Percentiles rank a stretch among this genome's conserved stretches.
phyloP scores from a whole-genome alignment of 1,140 invertebrate genomes.

The Papilio polytes region DNA sequence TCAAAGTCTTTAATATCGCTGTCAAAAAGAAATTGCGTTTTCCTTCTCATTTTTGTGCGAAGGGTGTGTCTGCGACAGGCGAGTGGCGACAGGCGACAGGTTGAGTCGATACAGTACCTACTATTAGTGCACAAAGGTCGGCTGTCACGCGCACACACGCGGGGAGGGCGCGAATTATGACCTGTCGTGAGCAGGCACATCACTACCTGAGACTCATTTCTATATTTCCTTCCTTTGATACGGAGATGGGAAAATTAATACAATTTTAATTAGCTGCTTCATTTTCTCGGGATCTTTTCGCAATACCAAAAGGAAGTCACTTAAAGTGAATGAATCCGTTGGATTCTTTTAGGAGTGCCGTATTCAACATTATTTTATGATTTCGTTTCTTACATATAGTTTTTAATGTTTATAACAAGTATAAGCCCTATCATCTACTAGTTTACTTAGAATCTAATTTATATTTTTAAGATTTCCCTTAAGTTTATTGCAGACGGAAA shows the following conservation, averaged over 20 bases:
- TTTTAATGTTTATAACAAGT: no score
- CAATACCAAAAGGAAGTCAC: neutral
- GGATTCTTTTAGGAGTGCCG: neutral
- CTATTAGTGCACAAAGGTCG: slow-evolving; percentile 78
- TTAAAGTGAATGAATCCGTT: neutral
- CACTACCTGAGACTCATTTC: slow-evolving; percentile 73
- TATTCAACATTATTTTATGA: neutral
- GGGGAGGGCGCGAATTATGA: slow-evolving; percentile 71
- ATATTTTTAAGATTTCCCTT: neutral
- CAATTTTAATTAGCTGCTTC: slow-evolving; percentile 29
- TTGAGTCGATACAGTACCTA: slow-evolving; percentile 64
- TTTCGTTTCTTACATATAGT: no score
- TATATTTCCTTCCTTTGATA: slow-evolving; percentile 47
- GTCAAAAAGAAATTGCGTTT: slow-evolving; percentile 74
- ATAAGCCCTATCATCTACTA: neutral
- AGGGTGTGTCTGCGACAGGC: slow-evolving; percentile 58
- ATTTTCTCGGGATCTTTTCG: neutral
- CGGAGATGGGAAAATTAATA: slow-evolving; percentile 32
- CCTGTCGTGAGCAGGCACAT: slow-evolving; percentile 67
- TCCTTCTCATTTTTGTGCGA: slow-evolving; percentile 56
- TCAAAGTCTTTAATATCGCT: slow-evolving; percentile 46
- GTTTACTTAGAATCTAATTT: neutral
- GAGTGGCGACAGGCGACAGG: slow-evolving; percentile 54
- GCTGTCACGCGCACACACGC: slow-evolving; percentile 59
- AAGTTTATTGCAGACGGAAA: neutral